A percentile compares a stretch with the other conserved stretches of the same genome.
Evolutionary conservation across 2,113 vertebrate species (phyloP).

Genomic region (Pyxicephalus adspersus): DNA sequence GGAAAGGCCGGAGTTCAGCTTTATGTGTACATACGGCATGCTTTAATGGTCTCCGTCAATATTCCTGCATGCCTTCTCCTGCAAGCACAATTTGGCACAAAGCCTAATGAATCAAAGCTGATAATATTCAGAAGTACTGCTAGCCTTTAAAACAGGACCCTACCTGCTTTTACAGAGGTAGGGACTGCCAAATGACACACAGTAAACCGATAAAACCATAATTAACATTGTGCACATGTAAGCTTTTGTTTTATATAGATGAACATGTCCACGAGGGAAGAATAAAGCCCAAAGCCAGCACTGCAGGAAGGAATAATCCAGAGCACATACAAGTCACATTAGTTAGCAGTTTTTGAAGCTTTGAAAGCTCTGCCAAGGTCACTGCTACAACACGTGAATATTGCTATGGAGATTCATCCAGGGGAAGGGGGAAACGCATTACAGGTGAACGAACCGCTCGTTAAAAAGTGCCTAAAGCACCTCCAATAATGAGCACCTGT

Average conservation of each 20-base stretch:
- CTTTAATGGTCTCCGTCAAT: too few relatives aligned
- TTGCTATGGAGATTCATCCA: conserved; percentile 32
- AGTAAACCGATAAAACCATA: too few relatives aligned
- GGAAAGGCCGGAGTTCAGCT: too few relatives aligned
- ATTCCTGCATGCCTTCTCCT: too few relatives aligned
- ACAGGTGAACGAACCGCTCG: conserved; percentile 1
- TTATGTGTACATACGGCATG: too few relatives aligned
- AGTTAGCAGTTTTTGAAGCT: conserved; percentile 29
- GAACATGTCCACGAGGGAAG: too few relatives aligned
- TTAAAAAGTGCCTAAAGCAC: neutral
- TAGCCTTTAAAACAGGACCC: neutral
- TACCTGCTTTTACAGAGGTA: neutral
- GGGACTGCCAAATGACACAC: too few relatives aligned
- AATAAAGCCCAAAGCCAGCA: conserved; percentile 37
- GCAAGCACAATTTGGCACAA: too few relatives aligned
- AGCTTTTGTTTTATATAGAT: too few relatives aligned
- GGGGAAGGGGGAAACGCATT: neutral
- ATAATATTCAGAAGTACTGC: neutral
- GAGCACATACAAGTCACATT: neutral
- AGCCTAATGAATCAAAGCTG: neutral
- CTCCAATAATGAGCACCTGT: conserved; percentile 8
- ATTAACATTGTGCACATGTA: too few relatives aligned
- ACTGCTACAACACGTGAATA: neutral
- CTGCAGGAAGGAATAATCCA: neutral
- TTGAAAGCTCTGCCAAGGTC: conserved; percentile 28